Evolutionary conservation across 2,888 invertebrate species (phyloP).

Genomic region (Drosophila lacicola): DNA sequence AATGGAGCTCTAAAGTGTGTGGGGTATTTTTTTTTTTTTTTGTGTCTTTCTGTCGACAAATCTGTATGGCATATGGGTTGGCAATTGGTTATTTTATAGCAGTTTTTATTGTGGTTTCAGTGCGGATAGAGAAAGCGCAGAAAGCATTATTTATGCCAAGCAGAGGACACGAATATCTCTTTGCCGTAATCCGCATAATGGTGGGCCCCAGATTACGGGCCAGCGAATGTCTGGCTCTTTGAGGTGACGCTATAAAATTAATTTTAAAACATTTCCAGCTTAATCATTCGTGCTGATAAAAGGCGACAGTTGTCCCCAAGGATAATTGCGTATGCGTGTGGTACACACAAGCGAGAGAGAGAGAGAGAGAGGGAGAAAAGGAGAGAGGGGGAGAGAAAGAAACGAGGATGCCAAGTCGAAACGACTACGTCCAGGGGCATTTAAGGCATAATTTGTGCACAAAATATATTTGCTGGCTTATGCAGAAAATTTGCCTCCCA

Average conservation of each 20-base stretch:
- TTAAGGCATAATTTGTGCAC: slow-evolving; percentile 75
- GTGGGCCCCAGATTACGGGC: slow-evolving; percentile 45
- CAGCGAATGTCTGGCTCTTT: slow-evolving; percentile 26
- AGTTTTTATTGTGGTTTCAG: slow-evolving; percentile 40
- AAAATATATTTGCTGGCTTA: slow-evolving; percentile 68
- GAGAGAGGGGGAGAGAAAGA: too few species aligned
- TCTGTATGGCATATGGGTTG: slow-evolving; percentile 44
- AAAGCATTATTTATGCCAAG: slow-evolving; percentile 23
- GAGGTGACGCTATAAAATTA: slow-evolving; percentile 72
- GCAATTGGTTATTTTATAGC: slow-evolving; percentile 47
- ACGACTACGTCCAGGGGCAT: slow-evolving; percentile 42
- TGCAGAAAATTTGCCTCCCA: slow-evolving; percentile 54
- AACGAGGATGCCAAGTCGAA: slow-evolving; percentile 3
- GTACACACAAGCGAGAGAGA: slow-evolving; percentile 22
- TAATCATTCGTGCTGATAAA: slow-evolving; percentile 77
- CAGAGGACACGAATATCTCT: slow-evolving; percentile 19
- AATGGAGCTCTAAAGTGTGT: slow-evolving; percentile 10
- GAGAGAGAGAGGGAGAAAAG: too few species aligned
- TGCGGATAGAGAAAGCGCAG: slow-evolving; percentile 7
- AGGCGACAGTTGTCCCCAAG: slow-evolving; percentile 72
- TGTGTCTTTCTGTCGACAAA: slow-evolving; percentile 1
- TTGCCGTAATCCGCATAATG: slow-evolving; percentile 49
- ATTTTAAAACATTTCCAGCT: slow-evolving; percentile 69
- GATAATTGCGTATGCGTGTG: slow-evolving; percentile 73
- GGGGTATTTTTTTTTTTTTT: background rate